Conservation (phyloP, 1,140 invertebrate species). For the Phymorhynchus buccinoides region DNA sequence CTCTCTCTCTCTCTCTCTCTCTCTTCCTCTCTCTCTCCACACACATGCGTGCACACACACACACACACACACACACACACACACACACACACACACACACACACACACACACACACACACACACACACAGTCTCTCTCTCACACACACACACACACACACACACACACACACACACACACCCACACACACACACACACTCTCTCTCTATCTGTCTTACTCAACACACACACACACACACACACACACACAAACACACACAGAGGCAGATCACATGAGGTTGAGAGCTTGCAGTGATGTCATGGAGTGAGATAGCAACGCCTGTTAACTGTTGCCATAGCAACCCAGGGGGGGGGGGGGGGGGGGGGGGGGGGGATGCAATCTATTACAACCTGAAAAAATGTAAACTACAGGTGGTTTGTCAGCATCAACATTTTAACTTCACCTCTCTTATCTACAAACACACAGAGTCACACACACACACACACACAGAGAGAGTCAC, state of each 20-base stretch:
- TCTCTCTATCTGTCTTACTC: neutral
- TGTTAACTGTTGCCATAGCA: neutral
- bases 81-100: slow-evolving; percentile 48
- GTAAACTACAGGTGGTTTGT: too few relatives aligned
- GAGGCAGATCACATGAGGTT: neutral
- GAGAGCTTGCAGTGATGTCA: neutral
- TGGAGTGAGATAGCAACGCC: too few relatives aligned
- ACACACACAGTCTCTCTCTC: slow-evolving; percentile 91
- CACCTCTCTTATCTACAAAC: too few relatives aligned
- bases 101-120: slow-evolving; percentile 89
- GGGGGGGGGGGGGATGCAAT: too few relatives aligned
- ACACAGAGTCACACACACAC: too few relatives aligned
- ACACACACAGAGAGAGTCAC: too few relatives aligned
- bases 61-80: neutral
- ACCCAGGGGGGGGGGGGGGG: too few relatives aligned
- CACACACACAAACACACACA: too few relatives aligned
- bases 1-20: slow-evolving; percentile 90
- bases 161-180: neutral
- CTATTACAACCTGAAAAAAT: too few relatives aligned
- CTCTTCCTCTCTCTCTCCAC: too few relatives aligned
- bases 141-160: slow-evolving; percentile 78
- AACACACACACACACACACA: too few relatives aligned
- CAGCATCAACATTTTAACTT: too few relatives aligned
- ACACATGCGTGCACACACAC: slow-evolving; percentile 76
- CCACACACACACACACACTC: neutral